Evolutionary conservation across 2,888 invertebrate genomes (phyloP), one percentile per base, ranked within the genome.

Genomic region (Cheilosia scutellata): DNA sequence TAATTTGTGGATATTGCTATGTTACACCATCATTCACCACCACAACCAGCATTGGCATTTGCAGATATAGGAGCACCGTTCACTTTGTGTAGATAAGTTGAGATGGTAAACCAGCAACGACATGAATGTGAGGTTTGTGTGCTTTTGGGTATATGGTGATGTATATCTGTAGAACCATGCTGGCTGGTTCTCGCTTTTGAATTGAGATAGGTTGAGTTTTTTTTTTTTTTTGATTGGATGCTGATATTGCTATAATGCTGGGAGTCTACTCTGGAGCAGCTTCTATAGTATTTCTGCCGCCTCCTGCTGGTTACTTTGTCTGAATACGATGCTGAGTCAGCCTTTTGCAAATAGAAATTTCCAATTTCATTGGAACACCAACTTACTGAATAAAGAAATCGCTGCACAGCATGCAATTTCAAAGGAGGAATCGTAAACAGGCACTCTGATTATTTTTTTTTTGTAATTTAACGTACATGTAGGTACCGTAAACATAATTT

Each of bases 1-100:
- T 79, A 79, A 79, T 79, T 84, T 84, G 84, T 70, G 75, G 70
- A 84, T 79, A 60, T 75, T 71, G 57, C 70, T 53, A 49, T 75
- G 63, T 65, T 63, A 71, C 65, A 70, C 63, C 29, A 72, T 78
- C 66, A 31, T 65, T 71, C 44, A 60, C 53, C 29, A 58, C 63
- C 63, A 53, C 44, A 47, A 27, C 49, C n/a, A 37, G 13, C 53
- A 44, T 25, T 40, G 27, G 16, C 49, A 9, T 13, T 40, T 5
- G n/a, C 27, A 25, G 20, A 31, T 13, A 31, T 13, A 42, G 62
- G 16, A 20, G 4, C 7, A 6, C 25, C 16, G 27, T 31, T 49
- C 47, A 47, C 33, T 25, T 33, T 72, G 72, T 49, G 53, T 25
- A 11, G 65, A 20, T 49, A 53, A 44, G 62, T 44, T 40, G 51